Evolutionary conservation across 2,888 invertebrate genomes (phyloP).

Genomic region (Clostera curtula): DNA sequence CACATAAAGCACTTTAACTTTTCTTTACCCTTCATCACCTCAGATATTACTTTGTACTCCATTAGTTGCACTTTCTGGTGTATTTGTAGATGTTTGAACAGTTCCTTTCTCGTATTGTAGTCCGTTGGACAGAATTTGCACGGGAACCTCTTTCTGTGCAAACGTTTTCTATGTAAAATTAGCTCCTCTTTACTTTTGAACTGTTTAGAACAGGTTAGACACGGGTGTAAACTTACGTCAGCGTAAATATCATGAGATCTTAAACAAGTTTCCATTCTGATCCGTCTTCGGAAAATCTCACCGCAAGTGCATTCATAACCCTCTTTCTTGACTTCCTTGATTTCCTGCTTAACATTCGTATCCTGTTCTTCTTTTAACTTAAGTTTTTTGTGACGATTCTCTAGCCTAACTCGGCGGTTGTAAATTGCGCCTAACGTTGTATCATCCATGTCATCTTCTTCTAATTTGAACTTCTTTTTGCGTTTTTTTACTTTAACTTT

Average conservation of each 20-base stretch:
- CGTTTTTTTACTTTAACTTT: too few species aligned
- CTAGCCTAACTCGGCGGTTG: constrained; percentile 35
- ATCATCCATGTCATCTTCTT: too few species aligned
- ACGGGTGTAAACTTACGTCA: constrained; percentile 35
- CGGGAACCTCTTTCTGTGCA: constrained; percentile 54
- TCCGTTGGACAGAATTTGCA: constrained; percentile 70
- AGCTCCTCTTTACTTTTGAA: constrained; percentile 53
- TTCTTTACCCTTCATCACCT: constrained; percentile 55
- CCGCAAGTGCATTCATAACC: constrained; percentile 62
- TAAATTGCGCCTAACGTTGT: too few species aligned
- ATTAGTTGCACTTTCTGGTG: constrained; percentile 65
- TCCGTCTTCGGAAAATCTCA: constrained; percentile 44
- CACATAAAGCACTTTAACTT: constrained; percentile 60
- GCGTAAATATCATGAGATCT: constrained; percentile 45
- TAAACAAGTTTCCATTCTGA: constrained; percentile 57
- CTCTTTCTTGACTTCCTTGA: constrained; percentile 33
- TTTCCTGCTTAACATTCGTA: constrained; percentile 11
- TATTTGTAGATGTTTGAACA: constrained; percentile 58
- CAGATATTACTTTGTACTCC: constrained; percentile 63
- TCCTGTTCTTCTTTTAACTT: constrained; percentile 14
- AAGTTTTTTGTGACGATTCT: constrained; percentile 32
- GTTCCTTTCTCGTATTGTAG: constrained; percentile 53
- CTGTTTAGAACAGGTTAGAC: constrained; percentile 47
- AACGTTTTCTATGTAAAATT: constrained; percentile 43
- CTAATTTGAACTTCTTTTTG: too few species aligned